These are phyloP conservation scores for Python bivittatus DNA, from an alignment of 2,113 vertebrate species.

Conservation along the genomic window DNA sequence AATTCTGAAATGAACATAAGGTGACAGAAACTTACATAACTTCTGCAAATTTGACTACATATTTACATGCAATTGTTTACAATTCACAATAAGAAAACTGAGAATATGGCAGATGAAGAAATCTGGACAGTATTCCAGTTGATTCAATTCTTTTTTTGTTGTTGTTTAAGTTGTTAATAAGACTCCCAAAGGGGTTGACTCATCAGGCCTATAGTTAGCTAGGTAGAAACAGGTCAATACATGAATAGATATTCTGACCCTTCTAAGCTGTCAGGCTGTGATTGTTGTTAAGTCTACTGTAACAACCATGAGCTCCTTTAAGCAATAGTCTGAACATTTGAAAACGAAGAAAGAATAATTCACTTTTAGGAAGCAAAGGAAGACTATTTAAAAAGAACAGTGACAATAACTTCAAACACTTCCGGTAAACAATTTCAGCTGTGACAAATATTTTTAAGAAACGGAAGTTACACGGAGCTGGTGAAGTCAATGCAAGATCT, in stretches of 20 bases:
- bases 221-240: background rate
- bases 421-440: background rate
- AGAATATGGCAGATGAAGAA: background rate
- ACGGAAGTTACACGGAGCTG: background rate
- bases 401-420: background rate
- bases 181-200: background rate
- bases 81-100: background rate
- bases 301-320: background rate
- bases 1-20: background rate
- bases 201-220: background rate
- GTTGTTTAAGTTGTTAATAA: no score
- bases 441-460: background rate
- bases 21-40: background rate
- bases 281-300: background rate
- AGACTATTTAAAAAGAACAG: background rate
- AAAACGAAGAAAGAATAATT: background rate
- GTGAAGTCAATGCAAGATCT: background rate
- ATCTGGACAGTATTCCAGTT: background rate
- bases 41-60: background rate
- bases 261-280: background rate
- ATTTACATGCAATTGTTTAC: background rate
- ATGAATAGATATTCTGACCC: background rate
- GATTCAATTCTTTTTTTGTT: background rate
- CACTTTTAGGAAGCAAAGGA: background rate
- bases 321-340: background rate